Evolutionary conservation across 2,888 invertebrate genomes (phyloP), one percentile per base, ranked within the genome.

Genomic region (Acanthacorydalis orientalis): DNA sequence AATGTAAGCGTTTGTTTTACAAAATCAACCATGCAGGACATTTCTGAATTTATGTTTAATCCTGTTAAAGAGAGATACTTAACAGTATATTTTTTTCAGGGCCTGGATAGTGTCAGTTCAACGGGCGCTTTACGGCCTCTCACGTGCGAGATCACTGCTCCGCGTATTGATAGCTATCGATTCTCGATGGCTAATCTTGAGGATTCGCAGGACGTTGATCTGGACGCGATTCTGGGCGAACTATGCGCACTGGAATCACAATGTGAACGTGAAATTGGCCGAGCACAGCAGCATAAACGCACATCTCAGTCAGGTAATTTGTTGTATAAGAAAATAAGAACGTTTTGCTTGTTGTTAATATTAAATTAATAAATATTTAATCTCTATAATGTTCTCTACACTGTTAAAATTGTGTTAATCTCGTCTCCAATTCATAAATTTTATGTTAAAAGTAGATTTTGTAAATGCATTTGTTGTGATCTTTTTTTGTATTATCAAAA

Each of bases 161-260:
- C 87, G 42, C 68, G 88, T 54, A 88, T 89, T 58, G 90, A 90
- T 69, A 82, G 86, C 51, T 88, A 91, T 68, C 77, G 93, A 58
- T 92, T 92, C 68, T 92, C 91, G 46, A 91, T 92, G 90, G 92
- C 92, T 45, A 93, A 92, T 67, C 75, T 93, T 47, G 91, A 93
- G 71, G 95, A 95, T 67, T 88, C 90, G 16, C 91, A 91, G 63
- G 95, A 96, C 68, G 88, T 92, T 45, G 96, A 97, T 68, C 73
- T 97, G 64, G 96, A 97, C 66, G 93, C 93, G 49, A 93, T 97
- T 57, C 75, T 97, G 50, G 93, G 92, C 37, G 96, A 97, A 64
- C 74, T 97, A 47, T 91, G 90, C 65, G 90, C 93, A 46, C 74
- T 97, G 55, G 96, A 93, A 66, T 71, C 72, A 2, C 75, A 75